Evolutionary conservation across 2,888 invertebrate species (phyloP), one percentile per base, ranked within the genome.

Genomic region (Plagodis dolabraria): DNA sequence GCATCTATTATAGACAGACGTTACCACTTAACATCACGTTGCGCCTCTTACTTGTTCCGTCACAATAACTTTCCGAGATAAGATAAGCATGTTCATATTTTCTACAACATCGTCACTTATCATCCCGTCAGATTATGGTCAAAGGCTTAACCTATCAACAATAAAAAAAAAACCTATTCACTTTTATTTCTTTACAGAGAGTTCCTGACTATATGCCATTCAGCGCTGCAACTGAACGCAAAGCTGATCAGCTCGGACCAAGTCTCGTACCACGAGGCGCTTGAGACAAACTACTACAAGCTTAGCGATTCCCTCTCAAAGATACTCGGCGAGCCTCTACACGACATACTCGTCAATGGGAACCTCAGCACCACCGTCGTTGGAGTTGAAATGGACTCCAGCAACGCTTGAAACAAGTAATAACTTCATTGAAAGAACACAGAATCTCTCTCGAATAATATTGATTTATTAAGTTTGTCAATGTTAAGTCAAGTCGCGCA

Each of bases 211-310:
- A 96, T 98, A 47, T 98, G 98, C 85, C 97, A 97, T 76, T 96
- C 97, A 6, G 99, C 98, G 0, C 89, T 99, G 44, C 97, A 97
- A 79, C 94, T 98, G 54, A 99, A 99, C 89, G 96, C 96, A 45
- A 96, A 96, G 72, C 94, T 99, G 67, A 97, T 99, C 74, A 95
- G 95, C 64, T 94, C 95, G 5, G 99, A 99, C 86, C 99, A 99
- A 85, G 95, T 96, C 52, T 97, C 98, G 70, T 99, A 99, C 82
- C 99, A 99, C 79, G 97, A 97, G 79, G 97, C 96, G 6, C 89
- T 99, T 40, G 95, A 96, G 71, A 94, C 96, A 46, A 98, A 98
- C 87, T 98, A 97, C 89, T 96, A 96, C 77, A 97, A 98, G 75
- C 93, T 98, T 53, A 97, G 97, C 74, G 94, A 95, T 57, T 96